These are phyloP conservation scores for Leucozona laternaria DNA, from an alignment of 2,888 invertebrate genomes.

Conservation along the genomic window DNA sequence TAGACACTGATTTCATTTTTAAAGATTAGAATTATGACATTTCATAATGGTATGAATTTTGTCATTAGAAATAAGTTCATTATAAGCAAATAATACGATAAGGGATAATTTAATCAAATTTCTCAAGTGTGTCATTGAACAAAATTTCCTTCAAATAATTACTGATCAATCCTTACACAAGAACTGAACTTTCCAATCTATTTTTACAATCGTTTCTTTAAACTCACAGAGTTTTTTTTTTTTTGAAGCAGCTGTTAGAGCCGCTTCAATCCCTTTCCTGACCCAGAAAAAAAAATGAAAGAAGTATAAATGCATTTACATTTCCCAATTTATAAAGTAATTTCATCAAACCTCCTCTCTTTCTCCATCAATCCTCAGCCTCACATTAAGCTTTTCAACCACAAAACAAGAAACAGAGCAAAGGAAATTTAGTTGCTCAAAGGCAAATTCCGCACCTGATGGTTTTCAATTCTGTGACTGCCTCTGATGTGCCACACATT, in stretches of 20 bases:
- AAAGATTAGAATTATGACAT: too few relatives aligned
- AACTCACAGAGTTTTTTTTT: neutral
- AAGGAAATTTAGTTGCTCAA: constrained; percentile 43
- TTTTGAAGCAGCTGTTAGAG: neutral
- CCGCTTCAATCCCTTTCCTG: constrained; percentile 3
- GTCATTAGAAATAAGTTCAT: too few relatives aligned
- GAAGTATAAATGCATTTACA: constrained; percentile 26
- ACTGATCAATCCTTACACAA: neutral
- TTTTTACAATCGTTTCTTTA: neutral
- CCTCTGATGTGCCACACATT: constrained; percentile 14
- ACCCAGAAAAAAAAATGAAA: constrained; percentile 1
- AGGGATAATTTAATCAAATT: too few relatives aligned
- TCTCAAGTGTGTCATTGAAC: neutral
- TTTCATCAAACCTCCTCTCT: constrained; percentile 59
- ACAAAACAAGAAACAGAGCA: constrained; percentile 28
- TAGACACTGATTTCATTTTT: too few relatives aligned
- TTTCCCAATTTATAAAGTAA: constrained; percentile 69
- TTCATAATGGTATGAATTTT: too few relatives aligned
- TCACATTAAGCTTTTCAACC: neutral
- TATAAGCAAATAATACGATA: too few relatives aligned
- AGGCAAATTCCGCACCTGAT: constrained; percentile 73
- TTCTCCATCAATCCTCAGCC: constrained; percentile 6
- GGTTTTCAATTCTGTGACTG: constrained; percentile 33
- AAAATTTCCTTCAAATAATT: neutral
- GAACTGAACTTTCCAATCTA: neutral